Conservation (phyloP, 2,113 vertebrate genomes). For the Misgurnus anguillicaudatus region DNA sequence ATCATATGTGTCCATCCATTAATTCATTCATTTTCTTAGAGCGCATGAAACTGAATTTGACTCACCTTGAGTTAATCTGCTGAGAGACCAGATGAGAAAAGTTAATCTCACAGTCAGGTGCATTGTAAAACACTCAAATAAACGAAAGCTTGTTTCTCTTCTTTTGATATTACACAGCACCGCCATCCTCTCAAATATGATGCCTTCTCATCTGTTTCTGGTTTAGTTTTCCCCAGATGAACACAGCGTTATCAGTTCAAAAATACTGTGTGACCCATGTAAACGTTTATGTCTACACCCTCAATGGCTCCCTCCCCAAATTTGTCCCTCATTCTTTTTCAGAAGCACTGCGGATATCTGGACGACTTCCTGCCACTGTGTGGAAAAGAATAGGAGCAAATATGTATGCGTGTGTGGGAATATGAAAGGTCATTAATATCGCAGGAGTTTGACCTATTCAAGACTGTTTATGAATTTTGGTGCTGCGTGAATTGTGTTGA, state of each 20-base stretch:
- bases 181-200: background rate
- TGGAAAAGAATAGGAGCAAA: slow-evolving; percentile 70
- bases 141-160: background rate
- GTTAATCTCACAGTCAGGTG: slow-evolving; percentile 57
- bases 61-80: slow-evolving; percentile 68
- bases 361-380: slow-evolving; percentile 82
- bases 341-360: slow-evolving; percentile 75
- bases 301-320: slow-evolving; percentile 45
- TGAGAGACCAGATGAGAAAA: slow-evolving; percentile 63
- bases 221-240: slow-evolving; percentile 3
- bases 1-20: background rate
- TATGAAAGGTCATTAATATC: slow-evolving; percentile 40
- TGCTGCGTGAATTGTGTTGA: slow-evolving; percentile 31
- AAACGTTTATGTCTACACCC: slow-evolving; percentile 52
- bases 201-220: background rate
- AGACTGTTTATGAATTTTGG: slow-evolving; percentile 23
- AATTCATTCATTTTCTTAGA: background rate
- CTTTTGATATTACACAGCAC: background rate
- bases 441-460: slow-evolving; percentile 25
- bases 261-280: slow-evolving; percentile 32
- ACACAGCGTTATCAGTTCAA: background rate
- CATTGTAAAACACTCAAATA: slow-evolving; percentile 32
- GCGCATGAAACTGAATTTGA: background rate
- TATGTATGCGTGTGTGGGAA: slow-evolving; percentile 33
- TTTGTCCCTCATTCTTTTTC: slow-evolving; percentile 64